A percentile compares a stretch with the other conserved stretches of the same genome.
Conservation (phyloP, 2,113 vertebrate species). For the Hucho hucho region DNA sequence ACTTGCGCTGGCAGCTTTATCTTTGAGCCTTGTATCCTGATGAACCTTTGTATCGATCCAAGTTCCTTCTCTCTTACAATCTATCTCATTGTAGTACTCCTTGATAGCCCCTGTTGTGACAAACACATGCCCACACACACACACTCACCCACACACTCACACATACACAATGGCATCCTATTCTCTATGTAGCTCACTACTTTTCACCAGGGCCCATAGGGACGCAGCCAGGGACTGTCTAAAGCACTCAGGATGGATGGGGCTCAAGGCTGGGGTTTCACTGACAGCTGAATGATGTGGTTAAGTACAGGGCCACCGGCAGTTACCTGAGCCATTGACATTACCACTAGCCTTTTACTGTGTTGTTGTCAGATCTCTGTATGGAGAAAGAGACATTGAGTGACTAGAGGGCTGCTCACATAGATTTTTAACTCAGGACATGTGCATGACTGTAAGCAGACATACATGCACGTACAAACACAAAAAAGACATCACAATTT, state of each 20-base stretch:
- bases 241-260: slow-evolving; percentile 41
- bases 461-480: too few relatives aligned
- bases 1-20: slow-evolving; percentile 16
- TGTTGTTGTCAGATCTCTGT: slow-evolving; percentile 8
- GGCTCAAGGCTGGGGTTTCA: slow-evolving; percentile 33
- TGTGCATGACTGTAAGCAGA: too few relatives aligned
- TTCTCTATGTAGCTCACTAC: slow-evolving; percentile 18
- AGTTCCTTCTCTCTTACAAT: too few relatives aligned
- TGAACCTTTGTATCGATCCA: too few relatives aligned
- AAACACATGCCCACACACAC: too few relatives aligned
- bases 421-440: too few relatives aligned
- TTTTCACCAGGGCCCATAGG: slow-evolving; percentile 19
- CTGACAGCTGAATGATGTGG: slow-evolving; percentile 49
- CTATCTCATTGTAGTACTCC: too few relatives aligned
- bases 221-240: slow-evolving; percentile 47
- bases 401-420: too few relatives aligned
- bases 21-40: slow-evolving; percentile 30
- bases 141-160: too few relatives aligned
- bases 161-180: background rate
- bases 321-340: slow-evolving; percentile 35
- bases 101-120: too few relatives aligned
- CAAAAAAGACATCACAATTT: too few relatives aligned
- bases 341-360: slow-evolving; percentile 1
- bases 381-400: background rate
- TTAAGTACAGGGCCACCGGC: slow-evolving; percentile 37